Base-by-base conservation (phyloP, 2,888 invertebrate species). In the Drosophila aldrichi region DNA sequence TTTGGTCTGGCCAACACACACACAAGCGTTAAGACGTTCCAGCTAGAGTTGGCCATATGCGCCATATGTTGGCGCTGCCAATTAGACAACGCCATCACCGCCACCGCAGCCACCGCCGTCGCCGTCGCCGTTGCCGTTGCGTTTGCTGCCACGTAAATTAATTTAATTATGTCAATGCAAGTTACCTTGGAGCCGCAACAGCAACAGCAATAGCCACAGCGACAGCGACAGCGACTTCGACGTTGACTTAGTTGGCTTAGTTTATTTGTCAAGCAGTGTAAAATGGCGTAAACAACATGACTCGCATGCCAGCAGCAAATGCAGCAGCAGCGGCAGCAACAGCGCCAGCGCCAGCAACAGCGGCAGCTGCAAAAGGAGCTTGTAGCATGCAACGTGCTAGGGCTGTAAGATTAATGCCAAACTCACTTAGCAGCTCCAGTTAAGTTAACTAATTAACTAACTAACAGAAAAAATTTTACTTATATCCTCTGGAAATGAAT, bases 91-190 rank as follows among this genome's bases (percentile, higher is more conserved):
- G 81, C 71, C 72, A 79, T 56, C 71, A 78, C 70, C 72, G 69
- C 63, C 54, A 52, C 36, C 51, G 36, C 51, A 51, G 29, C 48
- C 29, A 49, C 29, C 29, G 22, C 36, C 51, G 16, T 10, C 36
- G 52, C 52, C 52, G 20, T 16, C 36, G 52, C 52, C 52, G 36
- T 52, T 20, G 52, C 52, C 52, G 36, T 52, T 20, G 52, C 52
- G 70, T 83, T 80, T 63, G 65, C 70, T 81, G 88, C 85, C 88
- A 88, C 82, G 89, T 90, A 91, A 91, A 91, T 91, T 91, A 91
- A 91, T 91, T 91, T 91, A 91, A 91, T 91, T 90, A 91, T 91
- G 91, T 91, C 91, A 91, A 91, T 90, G 81, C 86, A 90, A 91
- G 88, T 91, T 90, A 91, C 88, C 90, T 91, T 90, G 91, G 77